Conservation (phyloP, 2,113 vertebrate genomes). For the Bucco capensis region DNA sequence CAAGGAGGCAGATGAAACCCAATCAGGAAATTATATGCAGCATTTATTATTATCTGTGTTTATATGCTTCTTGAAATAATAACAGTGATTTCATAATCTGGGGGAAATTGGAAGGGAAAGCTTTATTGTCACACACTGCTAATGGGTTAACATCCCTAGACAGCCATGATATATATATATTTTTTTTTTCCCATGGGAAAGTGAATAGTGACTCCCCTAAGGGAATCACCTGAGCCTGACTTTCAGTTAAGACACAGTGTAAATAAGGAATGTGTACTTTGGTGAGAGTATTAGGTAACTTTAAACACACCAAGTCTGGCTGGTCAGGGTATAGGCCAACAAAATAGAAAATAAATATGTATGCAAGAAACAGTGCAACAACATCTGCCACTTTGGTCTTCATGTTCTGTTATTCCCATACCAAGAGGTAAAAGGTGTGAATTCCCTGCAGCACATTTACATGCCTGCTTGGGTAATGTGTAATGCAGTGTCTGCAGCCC, state of each 20-base stretch:
- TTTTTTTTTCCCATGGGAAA: background rate
- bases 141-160: background rate
- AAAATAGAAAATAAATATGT: background rate
- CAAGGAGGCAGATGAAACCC: background rate
- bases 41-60: background rate
- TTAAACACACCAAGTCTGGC: background rate
- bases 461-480: background rate
- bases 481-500: background rate
- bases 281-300: background rate
- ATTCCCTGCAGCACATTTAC: background rate
- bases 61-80: background rate
- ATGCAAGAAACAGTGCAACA: background rate
- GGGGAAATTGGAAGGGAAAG: background rate
- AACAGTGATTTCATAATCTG: background rate
- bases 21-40: background rate
- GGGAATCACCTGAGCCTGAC: background rate
- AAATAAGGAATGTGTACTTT: fast-evolving
- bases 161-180: background rate
- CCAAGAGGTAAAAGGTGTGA: background rate
- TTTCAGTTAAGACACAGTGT: background rate
- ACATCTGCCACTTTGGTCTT: background rate
- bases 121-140: background rate
- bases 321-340: background rate
- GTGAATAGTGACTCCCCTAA: background rate
- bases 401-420: background rate